Percentiles rank a stretch among this genome's conserved stretches.
These are phyloP conservation scores for Papilio protenor DNA, from an alignment of 2,888 invertebrate species.

Conservation along the genomic window DNA sequence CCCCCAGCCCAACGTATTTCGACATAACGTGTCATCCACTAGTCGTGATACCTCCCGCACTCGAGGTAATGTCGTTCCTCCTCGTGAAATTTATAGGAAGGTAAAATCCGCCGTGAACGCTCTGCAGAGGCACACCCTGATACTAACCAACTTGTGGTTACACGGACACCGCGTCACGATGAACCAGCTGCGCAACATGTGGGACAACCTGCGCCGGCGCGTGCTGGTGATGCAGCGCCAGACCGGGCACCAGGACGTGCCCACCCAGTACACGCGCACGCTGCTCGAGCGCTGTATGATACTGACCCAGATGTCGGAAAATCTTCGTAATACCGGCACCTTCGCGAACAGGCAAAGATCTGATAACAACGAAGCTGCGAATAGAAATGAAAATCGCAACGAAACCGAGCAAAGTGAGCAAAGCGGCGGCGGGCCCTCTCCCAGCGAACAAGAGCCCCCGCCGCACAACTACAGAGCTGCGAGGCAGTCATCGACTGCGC, in stretches of 20 bases:
- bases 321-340: constrained; percentile 56
- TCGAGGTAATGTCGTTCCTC: constrained; percentile 60
- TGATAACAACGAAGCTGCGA: constrained; percentile 55
- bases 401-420: constrained; percentile 46
- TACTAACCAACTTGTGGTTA: constrained; percentile 73
- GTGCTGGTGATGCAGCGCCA: constrained; percentile 82
- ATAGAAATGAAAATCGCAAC: constrained; percentile 51
- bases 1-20: constrained; percentile 50
- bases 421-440: constrained; percentile 16
- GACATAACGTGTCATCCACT: constrained; percentile 66
- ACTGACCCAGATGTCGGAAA: constrained; percentile 70
- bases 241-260: constrained; percentile 70
- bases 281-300: constrained; percentile 77
- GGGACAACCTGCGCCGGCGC: constrained; percentile 86
- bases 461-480: constrained; percentile 38
- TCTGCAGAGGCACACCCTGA: constrained; percentile 70
- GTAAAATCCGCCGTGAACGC: constrained; percentile 71
- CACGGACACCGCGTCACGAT: constrained; percentile 75
- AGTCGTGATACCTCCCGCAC: constrained; percentile 69
- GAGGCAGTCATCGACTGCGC: constrained; percentile 47
- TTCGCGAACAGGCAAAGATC: constrained; percentile 56
- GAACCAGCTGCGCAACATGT: constrained; percentile 85
- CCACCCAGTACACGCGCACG: constrained; percentile 73
- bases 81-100: constrained; percentile 73
- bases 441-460: constrained; percentile 20